Percentiles rank a stretch among this genome's conserved stretches.
Evolutionary conservation across 1,140 invertebrate species (phyloP).

Genomic region (Drosophila yakuba): DNA sequence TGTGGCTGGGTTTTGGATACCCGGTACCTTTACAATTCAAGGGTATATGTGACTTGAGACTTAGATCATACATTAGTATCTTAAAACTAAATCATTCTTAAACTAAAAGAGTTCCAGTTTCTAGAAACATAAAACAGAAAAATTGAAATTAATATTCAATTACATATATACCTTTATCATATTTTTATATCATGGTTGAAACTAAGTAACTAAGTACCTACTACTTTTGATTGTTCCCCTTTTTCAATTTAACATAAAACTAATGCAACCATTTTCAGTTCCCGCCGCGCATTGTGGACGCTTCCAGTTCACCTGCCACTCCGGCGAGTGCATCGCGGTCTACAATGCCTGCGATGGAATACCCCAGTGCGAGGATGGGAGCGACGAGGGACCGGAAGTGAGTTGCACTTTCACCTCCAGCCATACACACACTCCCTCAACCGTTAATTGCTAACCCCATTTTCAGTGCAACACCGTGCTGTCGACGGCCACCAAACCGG

Average conservation of each 20-base stretch:
- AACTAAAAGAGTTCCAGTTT: too few relatives aligned
- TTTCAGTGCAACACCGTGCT: slow-evolving; percentile 65
- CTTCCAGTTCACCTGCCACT: slow-evolving; percentile 95
- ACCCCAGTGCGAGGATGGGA: slow-evolving; percentile 95
- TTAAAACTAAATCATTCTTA: too few relatives aligned
- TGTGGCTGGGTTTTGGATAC: slow-evolving; percentile 4
- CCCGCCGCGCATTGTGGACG: slow-evolving; percentile 87
- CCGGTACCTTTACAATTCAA: not conserved
- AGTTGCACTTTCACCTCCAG: slow-evolving; percentile 34
- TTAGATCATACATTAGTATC: too few relatives aligned
- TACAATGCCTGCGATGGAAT: slow-evolving; percentile 98
- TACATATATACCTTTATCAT: too few relatives aligned
- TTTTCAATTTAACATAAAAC: slow-evolving; percentile 22
- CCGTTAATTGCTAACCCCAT: slow-evolving; percentile 35
- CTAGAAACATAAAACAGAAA: too few relatives aligned
- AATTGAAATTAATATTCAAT: too few relatives aligned
- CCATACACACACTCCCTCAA: slow-evolving; percentile 2
- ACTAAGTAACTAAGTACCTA: too few relatives aligned
- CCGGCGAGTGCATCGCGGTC: slow-evolving; percentile 95
- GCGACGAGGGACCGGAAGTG: slow-evolving; percentile 94
- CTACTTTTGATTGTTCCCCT: not conserved
- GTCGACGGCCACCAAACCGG: slow-evolving; percentile 47
- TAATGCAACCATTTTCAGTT: slow-evolving; percentile 34
- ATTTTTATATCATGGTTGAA: too few relatives aligned
- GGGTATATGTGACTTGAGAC: not conserved